Evolutionary conservation across 2,113 vertebrate species (phyloP).

Genomic region (Brachypteracias leptosomus): DNA sequence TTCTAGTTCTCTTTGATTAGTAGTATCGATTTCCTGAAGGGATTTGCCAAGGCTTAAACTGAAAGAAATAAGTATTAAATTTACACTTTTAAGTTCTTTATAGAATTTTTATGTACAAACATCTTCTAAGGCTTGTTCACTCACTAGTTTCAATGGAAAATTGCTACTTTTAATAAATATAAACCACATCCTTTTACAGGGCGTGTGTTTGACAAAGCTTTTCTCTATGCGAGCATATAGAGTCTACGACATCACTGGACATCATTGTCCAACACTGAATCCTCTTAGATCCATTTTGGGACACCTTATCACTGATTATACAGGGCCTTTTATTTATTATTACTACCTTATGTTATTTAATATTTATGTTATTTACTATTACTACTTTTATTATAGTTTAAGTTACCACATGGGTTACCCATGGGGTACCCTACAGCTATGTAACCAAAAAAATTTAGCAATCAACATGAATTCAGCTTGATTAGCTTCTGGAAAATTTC

Average conservation of each 20-base stretch:
- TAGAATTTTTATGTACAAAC: background rate
- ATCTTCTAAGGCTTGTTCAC: background rate
- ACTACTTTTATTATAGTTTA: background rate
- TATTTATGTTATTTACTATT: too few species aligned
- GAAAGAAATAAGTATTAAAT: background rate
- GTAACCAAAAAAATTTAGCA: background rate
- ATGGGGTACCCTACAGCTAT: background rate
- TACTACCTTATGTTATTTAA: too few species aligned
- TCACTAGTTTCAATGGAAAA: background rate
- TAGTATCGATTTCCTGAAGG: background rate
- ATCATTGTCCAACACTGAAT: background rate
- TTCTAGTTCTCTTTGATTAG: background rate
- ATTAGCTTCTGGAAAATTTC: background rate
- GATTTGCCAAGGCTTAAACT: background rate
- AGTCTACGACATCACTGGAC: background rate
- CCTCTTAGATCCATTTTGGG: background rate
- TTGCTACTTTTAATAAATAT: background rate
- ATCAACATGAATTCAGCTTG: background rate
- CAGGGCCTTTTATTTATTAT: background rate
- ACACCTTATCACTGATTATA: background rate
- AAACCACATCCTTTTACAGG: fast-evolving
- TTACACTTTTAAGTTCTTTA: background rate
- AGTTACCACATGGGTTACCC: background rate
- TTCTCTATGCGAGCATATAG: fast-evolving
- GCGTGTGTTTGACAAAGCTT: background rate